These are phyloP conservation scores for Sylvia atricapilla DNA, from an alignment of 2,113 vertebrate genomes.

Conservation along the genomic window DNA sequence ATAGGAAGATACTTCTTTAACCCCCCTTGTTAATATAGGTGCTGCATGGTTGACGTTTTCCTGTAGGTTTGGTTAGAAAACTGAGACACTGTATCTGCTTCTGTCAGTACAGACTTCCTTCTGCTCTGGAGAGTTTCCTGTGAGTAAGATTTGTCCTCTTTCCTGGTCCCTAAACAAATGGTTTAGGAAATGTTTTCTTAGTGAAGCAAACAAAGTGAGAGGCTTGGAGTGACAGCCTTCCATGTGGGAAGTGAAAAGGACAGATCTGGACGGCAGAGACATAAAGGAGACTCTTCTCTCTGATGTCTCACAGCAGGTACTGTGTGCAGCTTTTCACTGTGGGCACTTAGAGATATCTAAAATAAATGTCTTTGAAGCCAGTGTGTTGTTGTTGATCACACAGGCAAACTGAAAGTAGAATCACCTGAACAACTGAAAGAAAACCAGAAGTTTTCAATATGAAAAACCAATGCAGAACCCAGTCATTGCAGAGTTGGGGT, in stretches of 20 bases:
- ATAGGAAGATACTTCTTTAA: background rate
- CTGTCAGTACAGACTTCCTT: background rate
- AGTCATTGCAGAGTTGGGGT: rapidly evolving
- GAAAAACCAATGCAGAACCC: background rate
- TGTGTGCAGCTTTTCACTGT: background rate
- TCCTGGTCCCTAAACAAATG: background rate
- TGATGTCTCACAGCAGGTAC: background rate
- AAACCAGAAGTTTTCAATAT: background rate
- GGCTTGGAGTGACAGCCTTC: background rate
- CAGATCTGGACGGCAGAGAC: background rate
- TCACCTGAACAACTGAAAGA: background rate
- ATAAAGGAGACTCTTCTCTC: background rate
- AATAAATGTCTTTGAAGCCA: background rate
- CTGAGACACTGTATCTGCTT: background rate
- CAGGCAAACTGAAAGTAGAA: background rate
- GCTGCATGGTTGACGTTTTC: background rate
- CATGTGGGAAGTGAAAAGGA: background rate
- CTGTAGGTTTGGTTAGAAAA: background rate
- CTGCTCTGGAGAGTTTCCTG: background rate
- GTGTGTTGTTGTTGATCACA: background rate
- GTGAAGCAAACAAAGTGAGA: background rate
- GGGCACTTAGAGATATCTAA: background rate
- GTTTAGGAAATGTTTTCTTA: background rate
- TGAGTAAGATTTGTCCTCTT: background rate
- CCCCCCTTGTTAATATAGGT: background rate